phyloP scores from a whole-genome alignment of 2,888 invertebrate species.

The Ormia ochracea region DNA sequence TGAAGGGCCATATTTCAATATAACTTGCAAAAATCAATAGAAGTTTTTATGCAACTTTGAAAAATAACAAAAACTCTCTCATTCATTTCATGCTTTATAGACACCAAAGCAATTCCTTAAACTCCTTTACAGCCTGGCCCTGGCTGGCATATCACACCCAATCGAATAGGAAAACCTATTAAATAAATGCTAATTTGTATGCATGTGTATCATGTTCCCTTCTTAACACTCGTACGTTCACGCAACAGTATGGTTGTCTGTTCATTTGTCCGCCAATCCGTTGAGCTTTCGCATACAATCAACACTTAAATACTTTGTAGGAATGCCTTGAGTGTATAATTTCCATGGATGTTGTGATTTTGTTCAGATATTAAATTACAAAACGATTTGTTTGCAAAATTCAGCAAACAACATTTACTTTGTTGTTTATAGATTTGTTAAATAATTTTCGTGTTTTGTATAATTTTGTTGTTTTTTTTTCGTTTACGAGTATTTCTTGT shows the following conservation, averaged over 20 bases:
- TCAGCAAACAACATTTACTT: conserved; percentile 52
- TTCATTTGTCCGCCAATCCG: not conserved
- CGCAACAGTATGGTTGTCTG: not conserved
- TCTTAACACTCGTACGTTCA: conserved; percentile 26
- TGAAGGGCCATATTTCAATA: too few species aligned
- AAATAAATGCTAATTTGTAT: not conserved
- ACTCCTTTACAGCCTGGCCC: too few species aligned
- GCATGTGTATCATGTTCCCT: conserved; percentile 19
- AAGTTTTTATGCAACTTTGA: too few species aligned
- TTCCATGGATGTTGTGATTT: conserved; percentile 14
- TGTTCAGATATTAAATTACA: conserved; percentile 50
- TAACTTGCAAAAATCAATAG: too few species aligned
- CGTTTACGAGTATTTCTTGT: too few species aligned
- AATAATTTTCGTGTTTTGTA: conserved; percentile 45
- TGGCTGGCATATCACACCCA: too few species aligned
- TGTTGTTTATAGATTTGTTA: conserved; percentile 49
- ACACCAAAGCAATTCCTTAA: too few species aligned
- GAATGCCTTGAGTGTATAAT: conserved; percentile 14
- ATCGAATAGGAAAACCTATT: too few species aligned
- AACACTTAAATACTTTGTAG: not conserved
- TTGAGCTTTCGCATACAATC: not conserved
- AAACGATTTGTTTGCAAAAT: conserved; percentile 52
- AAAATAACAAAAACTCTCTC: too few species aligned
- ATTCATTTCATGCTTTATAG: too few species aligned
- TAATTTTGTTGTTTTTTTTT: not conserved